Conservation (phyloP, 2,113 vertebrate genomes). For the Poeciliopsis turrubarensis region DNA sequence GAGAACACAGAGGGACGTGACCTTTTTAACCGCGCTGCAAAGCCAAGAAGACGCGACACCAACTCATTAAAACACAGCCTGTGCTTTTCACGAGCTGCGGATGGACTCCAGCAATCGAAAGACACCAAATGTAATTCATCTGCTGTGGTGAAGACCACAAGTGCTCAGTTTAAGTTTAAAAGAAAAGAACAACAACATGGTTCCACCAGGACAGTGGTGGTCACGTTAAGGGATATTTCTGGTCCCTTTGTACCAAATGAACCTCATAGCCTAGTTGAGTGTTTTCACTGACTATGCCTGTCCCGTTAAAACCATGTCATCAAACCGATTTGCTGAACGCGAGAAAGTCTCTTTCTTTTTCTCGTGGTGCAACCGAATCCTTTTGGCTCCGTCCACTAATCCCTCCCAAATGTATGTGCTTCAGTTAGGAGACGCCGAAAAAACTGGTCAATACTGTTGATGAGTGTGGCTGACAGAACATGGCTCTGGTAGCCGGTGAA, state of each 20-base stretch:
- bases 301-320: no score
- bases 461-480: constrained; percentile 19
- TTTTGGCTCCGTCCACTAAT: constrained; percentile 38
- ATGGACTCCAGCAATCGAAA: neutral
- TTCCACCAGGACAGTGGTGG: no score
- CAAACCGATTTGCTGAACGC: no score
- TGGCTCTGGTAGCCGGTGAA: constrained; percentile 20
- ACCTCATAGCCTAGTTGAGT: no score
- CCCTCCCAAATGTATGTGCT: constrained; percentile 25
- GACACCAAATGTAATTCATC: neutral
- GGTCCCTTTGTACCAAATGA: no score
- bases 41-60: neutral
- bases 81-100: neutral
- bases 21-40: constrained; percentile 29
- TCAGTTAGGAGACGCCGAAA: constrained; percentile 56
- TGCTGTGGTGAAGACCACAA: neutral
- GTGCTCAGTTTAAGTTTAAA: neutral
- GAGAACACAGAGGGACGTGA: constrained; percentile 24
- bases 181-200: no score
- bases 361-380: constrained; percentile 2
- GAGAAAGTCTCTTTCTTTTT: neutral
- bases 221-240: no score
- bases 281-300: no score
- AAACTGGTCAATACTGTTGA: constrained; percentile 47
- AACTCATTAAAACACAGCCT: constrained; percentile 19